Evolutionary conservation across 2,113 vertebrate species (phyloP).

Genomic region (Raja brachyura): DNA sequence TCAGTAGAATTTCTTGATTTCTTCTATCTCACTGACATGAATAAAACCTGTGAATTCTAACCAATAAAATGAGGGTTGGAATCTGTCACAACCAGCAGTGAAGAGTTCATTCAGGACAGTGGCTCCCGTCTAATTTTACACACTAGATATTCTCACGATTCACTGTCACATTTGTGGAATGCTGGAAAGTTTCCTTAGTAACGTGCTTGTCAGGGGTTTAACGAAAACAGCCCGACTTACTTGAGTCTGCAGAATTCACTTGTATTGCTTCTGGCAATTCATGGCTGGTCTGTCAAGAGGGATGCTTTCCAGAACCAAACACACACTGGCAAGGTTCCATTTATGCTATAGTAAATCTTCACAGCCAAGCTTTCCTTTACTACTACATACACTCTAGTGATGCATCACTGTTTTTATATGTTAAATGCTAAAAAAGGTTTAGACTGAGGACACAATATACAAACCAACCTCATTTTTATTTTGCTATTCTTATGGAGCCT

Average conservation of each 20-base stretch:
- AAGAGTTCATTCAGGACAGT: not conserved
- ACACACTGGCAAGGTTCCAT: not conserved
- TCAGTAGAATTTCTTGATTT: not conserved
- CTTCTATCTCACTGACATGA: not conserved
- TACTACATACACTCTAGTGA: conserved; percentile 1
- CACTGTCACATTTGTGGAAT: not conserved
- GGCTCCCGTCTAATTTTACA: not conserved
- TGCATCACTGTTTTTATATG: not conserved
- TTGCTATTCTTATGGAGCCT: not conserved
- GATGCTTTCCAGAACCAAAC: not conserved
- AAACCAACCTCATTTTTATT: not conserved
- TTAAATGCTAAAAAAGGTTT: conserved; percentile 16
- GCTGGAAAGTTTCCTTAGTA: not conserved
- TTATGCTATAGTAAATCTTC: conserved; percentile 5
- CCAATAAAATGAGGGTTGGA: not conserved
- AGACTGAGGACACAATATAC: not conserved
- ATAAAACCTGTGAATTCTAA: not conserved
- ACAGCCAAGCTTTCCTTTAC: conserved; percentile 21
- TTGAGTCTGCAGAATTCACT: not conserved
- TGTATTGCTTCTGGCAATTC: not conserved
- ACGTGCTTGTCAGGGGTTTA: not conserved
- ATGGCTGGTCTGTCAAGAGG: not conserved
- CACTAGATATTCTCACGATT: not conserved
- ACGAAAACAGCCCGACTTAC: not conserved
- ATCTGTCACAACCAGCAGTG: too few relatives aligned